Conservation (phyloP, 2,888 invertebrate species). For the Eugnorisma glareosa region DNA sequence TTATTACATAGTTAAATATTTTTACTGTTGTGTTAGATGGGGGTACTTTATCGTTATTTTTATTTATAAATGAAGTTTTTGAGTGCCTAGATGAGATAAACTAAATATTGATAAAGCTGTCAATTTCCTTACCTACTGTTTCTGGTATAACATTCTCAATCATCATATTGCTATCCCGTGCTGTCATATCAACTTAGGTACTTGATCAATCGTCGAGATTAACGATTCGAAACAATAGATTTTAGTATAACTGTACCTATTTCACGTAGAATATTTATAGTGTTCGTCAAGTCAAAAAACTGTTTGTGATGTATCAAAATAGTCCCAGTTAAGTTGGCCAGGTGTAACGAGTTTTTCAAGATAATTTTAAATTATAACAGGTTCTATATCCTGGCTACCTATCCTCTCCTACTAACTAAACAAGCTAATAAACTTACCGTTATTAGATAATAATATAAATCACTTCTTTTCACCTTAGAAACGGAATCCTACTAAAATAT, state of each 20-base stretch:
- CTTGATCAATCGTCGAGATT: slow-evolving; percentile 53
- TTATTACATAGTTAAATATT: slow-evolving; percentile 3
- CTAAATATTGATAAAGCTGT: slow-evolving; percentile 54
- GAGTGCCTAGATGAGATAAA: slow-evolving; percentile 28
- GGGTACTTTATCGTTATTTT: slow-evolving; percentile 22
- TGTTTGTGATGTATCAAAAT: slow-evolving; percentile 27
- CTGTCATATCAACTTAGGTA: slow-evolving; percentile 33
- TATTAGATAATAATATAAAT: slow-evolving; percentile 41
- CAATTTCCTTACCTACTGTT: slow-evolving; percentile 31
- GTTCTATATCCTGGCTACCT: slow-evolving; percentile 55
- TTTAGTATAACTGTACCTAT: slow-evolving; percentile 12
- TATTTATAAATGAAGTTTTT: slow-evolving; percentile 3
- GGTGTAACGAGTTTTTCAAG: slow-evolving; percentile 45
- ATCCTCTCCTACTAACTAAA: slow-evolving; percentile 36
- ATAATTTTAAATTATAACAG: slow-evolving; percentile 41
- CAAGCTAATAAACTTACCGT: slow-evolving; percentile 40
- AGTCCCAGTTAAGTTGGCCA: slow-evolving; percentile 33
- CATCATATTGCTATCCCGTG: slow-evolving; percentile 34
- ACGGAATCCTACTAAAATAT: slow-evolving; percentile 4
- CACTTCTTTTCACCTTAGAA: neutral
- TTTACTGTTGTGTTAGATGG: neutral
- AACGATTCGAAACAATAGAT: slow-evolving; percentile 46
- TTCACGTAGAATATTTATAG: slow-evolving; percentile 8
- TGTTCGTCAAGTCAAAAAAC: slow-evolving; percentile 1
- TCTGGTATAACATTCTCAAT: slow-evolving; percentile 37